Percentiles rank a stretch among this genome's conserved stretches.
These are phyloP conservation scores for Danio tinwini DNA, from an alignment of 2,797 vertebrate species.

Conservation along the genomic window DNA sequence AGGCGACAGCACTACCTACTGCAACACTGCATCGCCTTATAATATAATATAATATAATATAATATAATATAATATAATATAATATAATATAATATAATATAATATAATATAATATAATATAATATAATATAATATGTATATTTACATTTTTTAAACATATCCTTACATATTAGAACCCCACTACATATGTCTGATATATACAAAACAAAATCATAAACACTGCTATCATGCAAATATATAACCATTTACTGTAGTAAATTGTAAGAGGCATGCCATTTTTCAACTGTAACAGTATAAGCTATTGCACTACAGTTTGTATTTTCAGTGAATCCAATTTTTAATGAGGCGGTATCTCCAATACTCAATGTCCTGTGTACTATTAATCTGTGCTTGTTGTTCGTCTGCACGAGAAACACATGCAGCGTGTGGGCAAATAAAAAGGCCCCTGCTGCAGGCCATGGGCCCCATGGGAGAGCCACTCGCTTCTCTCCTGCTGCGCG, in stretches of 20 bases:
- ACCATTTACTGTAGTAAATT: background rate
- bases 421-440: conserved; percentile 53
- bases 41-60: too few relatives aligned
- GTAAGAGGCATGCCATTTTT: background rate
- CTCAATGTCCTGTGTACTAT: background rate
- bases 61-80: too few relatives aligned
- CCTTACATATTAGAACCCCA: background rate
- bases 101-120: too few relatives aligned
- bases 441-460: conserved; percentile 27
- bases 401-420: conserved; percentile 25
- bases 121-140: background rate
- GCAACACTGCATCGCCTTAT: too few relatives aligned
- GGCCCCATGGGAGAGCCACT: conserved; percentile 44
- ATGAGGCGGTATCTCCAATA: background rate
- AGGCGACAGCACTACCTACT: too few relatives aligned
- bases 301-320: background rate
- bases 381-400: conserved; percentile 48
- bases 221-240: background rate
- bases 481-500: conserved; percentile 41
- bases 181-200: background rate
- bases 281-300: background rate
- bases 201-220: background rate
- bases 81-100: too few relatives aligned
- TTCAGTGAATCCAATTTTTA: conserved; percentile 5
- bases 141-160: background rate